phyloP scores from a whole-genome alignment of 2,797 vertebrate species.

The Hydrophis major region DNA sequence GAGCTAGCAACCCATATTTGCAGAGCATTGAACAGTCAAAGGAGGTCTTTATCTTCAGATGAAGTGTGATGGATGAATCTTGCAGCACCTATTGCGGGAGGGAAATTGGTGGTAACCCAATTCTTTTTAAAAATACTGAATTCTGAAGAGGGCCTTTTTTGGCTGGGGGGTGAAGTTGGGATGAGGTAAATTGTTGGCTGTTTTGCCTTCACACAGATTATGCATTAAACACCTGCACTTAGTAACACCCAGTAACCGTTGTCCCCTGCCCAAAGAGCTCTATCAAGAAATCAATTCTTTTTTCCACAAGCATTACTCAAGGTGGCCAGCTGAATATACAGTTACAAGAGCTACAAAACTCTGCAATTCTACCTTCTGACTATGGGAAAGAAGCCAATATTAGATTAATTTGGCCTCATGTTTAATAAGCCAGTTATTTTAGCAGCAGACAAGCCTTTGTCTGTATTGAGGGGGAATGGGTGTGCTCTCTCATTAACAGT shows the following conservation, averaged over 20 bases:
- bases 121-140: constrained; percentile 33
- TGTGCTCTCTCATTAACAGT: background rate
- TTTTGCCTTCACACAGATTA: background rate
- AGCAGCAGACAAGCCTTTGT: background rate
- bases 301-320: constrained; percentile 19
- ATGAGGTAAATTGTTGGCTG: background rate
- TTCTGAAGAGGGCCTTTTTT: background rate
- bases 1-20: constrained; percentile 46
- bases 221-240: background rate
- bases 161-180: background rate
- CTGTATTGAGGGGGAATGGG: background rate
- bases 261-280: background rate
- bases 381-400: constrained; percentile 50
- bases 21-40: background rate
- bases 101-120: constrained; percentile 12
- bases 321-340: constrained; percentile 43
- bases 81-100: fast-evolving
- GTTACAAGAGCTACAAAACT: constrained; percentile 45
- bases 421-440: constrained; percentile 38
- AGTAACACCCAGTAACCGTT: background rate
- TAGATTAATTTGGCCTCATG: constrained; percentile 35
- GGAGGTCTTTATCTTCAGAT: constrained; percentile 23
- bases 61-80: constrained; percentile 10
- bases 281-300: background rate
- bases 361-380: constrained; percentile 33